Percentiles rank a stretch among this genome's conserved stretches.
Conservation (phyloP, 53 echinoderm and acorn worm genomes). For the Henricia sp. region DNA sequence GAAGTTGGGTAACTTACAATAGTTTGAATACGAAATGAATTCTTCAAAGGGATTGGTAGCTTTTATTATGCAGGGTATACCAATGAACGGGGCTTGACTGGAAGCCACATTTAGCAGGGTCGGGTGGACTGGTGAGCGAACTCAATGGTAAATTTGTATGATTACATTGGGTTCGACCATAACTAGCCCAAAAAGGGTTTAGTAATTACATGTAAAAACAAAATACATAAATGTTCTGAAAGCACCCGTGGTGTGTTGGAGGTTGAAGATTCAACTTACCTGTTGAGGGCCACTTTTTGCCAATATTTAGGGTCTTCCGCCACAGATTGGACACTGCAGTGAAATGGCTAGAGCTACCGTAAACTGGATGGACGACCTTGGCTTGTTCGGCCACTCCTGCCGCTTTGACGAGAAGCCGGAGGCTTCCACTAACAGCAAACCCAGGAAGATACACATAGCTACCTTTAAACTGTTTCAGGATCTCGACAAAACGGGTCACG, state of each 20-base stretch:
- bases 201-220: not conserved
- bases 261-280: not conserved
- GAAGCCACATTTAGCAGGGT: too few relatives aligned
- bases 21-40: too few relatives aligned
- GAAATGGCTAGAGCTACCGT: conserved; percentile 9
- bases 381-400: not conserved
- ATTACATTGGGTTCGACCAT: too few relatives aligned
- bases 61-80: too few relatives aligned
- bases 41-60: too few relatives aligned
- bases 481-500: not conserved
- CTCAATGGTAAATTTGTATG: too few relatives aligned
- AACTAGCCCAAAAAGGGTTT: too few relatives aligned
- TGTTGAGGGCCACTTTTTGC: conserved; percentile 5
- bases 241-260: not conserved
- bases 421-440: conserved; percentile 23
- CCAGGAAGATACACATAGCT: conserved; percentile 1
- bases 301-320: not conserved
- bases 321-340: not conserved
- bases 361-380: not conserved
- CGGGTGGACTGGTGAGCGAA: too few relatives aligned
- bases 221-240: not conserved
- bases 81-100: too few relatives aligned
- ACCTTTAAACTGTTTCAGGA: not conserved
- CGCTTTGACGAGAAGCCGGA: not conserved
- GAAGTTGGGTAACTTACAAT: too few relatives aligned